phyloP scores from a whole-genome alignment of 2,797 vertebrate genomes.

The Peromyscus nudipes region DNA sequence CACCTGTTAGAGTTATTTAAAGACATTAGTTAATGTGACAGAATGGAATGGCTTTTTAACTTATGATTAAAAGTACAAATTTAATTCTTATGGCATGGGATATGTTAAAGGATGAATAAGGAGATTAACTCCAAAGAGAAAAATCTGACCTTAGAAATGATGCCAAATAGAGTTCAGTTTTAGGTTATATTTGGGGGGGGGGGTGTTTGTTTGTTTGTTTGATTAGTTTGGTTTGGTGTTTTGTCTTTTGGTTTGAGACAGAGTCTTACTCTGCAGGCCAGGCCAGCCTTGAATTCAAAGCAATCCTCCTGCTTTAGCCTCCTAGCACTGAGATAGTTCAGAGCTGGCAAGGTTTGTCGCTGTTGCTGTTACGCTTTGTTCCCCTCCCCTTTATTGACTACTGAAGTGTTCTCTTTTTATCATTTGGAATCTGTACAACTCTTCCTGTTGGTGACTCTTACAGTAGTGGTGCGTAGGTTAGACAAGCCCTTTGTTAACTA shows the following conservation, averaged over 20 bases:
- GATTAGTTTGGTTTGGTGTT: neutral
- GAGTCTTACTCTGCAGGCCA: neutral
- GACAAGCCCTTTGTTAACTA: slow-evolving; percentile 36
- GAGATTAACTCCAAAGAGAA: slow-evolving; percentile 47
- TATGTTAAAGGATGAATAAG: neutral
- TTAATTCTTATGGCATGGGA: neutral
- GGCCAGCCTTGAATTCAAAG: neutral
- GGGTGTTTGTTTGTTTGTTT: neutral
- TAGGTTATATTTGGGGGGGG: neutral
- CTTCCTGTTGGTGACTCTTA: neutral
- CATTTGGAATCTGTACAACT: neutral
- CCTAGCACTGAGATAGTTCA: no score
- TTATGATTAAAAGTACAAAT: slow-evolving; percentile 35
- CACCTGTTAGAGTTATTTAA: slow-evolving; percentile 21
- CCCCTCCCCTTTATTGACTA: neutral
- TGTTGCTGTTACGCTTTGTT: no score
- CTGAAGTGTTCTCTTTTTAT: slow-evolving; percentile 41
- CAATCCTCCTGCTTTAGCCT: neutral
- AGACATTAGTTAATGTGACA: slow-evolving; percentile 60
- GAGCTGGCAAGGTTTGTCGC: neutral
- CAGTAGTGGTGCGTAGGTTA: neutral
- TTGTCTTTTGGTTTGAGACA: neutral
- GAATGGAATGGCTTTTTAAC: slow-evolving; percentile 37
- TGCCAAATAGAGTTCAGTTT: neutral
- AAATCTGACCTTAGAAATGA: slow-evolving; percentile 35